A percentile compares a stretch with the other conserved stretches of the same genome.
Conservation (phyloP, 2,113 vertebrate genomes). For the Ranitomeya imitator region DNA sequence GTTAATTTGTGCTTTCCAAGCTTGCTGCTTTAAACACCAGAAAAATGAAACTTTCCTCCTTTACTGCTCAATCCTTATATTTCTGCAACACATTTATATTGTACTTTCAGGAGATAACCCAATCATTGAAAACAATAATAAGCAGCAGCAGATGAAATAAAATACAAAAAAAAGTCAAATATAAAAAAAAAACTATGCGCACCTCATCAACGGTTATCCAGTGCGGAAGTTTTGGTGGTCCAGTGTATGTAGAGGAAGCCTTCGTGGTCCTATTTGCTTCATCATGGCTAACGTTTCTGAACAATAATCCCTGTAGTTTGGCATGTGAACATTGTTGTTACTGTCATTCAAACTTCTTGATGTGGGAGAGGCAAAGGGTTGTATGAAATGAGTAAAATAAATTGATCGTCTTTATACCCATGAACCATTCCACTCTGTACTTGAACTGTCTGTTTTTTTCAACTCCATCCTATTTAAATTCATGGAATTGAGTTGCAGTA, state of each 20-base stretch:
- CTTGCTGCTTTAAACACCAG: not conserved
- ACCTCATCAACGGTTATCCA: too few relatives aligned
- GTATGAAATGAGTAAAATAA: not conserved
- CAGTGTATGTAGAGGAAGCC: too few relatives aligned
- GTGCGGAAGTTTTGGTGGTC: too few relatives aligned
- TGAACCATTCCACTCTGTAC: not conserved
- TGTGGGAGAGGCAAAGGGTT: not conserved
- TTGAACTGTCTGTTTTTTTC: not conserved
- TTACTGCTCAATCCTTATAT: not conserved
- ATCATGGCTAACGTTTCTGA: too few relatives aligned
- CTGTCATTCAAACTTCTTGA: not conserved
- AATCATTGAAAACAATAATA: too few relatives aligned
- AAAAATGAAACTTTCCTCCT: not conserved
- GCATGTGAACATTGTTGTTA: not conserved
- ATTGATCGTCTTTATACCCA: not conserved
- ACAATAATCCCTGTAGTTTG: not conserved
- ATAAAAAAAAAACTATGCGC: too few relatives aligned
- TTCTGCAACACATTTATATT: not conserved
- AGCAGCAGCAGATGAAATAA: too few relatives aligned
- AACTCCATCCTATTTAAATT: too few relatives aligned
- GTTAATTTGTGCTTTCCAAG: slow-evolving; percentile 3
- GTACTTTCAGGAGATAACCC: too few relatives aligned
- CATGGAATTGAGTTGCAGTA: too few relatives aligned
- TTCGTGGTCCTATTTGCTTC: too few relatives aligned
- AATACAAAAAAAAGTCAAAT: too few relatives aligned